phyloP scores from a whole-genome alignment of 2,888 invertebrate species.

The Hecatera dysodea region DNA sequence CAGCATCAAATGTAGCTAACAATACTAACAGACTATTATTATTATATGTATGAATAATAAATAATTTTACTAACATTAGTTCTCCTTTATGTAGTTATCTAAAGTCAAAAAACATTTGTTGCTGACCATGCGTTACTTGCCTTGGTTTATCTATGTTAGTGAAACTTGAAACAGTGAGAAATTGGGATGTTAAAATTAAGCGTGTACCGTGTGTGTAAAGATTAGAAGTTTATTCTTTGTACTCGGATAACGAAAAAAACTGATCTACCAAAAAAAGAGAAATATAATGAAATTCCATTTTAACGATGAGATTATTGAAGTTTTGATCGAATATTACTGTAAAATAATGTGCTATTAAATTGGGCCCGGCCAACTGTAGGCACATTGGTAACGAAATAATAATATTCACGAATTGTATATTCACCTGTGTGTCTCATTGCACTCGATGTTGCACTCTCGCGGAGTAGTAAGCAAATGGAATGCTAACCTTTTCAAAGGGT shows the following conservation, averaged over 20 bases:
- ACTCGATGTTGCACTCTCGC: conserved; percentile 44
- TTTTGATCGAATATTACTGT: conserved; percentile 2
- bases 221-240: conserved; percentile 22
- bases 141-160: conserved; percentile 42
- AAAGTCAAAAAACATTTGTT: conserved; percentile 37
- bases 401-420: conserved; percentile 38
- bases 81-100: neutral
- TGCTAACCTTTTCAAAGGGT: neutral
- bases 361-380: conserved; percentile 7
- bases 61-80: conserved; percentile 9
- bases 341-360: conserved; percentile 17
- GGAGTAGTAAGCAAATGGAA: conserved; percentile 40
- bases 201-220: conserved; percentile 33
- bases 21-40: conserved; percentile 23
- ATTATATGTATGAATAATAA: conserved; percentile 12
- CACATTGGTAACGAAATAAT: conserved; percentile 14
- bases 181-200: conserved; percentile 51
- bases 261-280: conserved; percentile 17
- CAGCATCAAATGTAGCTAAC: conserved; percentile 37
- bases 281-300: conserved; percentile 13
- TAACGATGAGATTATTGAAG: conserved; percentile 17
- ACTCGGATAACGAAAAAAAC: conserved; percentile 25
- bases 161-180: conserved; percentile 53
- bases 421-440: conserved; percentile 56
- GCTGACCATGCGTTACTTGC: conserved; percentile 56